Percentiles rank a stretch among this genome's conserved stretches.
Conservation (phyloP, 2,888 invertebrate species). For the Amphipyra berbera region DNA sequence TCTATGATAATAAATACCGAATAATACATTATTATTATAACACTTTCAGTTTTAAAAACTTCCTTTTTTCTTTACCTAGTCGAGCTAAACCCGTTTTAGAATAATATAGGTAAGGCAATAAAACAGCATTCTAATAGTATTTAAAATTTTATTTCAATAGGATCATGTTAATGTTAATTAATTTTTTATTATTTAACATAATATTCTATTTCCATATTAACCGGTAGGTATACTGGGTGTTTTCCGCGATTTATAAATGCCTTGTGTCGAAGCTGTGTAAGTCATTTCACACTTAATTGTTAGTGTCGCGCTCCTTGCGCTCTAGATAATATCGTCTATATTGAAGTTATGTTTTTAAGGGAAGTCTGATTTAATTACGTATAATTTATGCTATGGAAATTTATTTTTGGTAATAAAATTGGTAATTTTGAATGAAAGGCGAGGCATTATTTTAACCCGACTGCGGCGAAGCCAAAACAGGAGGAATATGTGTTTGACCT, state of each 20-base stretch:
- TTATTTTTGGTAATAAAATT: too few relatives aligned
- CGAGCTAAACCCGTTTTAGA: conserved; percentile 12
- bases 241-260: conserved; percentile 4
- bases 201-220: not conserved
- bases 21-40: conserved; percentile 1
- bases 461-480: too few relatives aligned
- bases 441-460: too few relatives aligned
- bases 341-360: too few relatives aligned
- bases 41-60: conserved; percentile 1
- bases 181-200: not conserved
- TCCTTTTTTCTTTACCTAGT: not conserved
- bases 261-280: not conserved
- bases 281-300: not conserved
- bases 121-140: not conserved
- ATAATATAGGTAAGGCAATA: conserved; percentile 1
- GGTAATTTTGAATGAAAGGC: too few relatives aligned
- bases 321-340: too few relatives aligned
- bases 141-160: not conserved
- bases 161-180: conserved; percentile 1
- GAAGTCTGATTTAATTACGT: too few relatives aligned
- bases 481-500: too few relatives aligned
- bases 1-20: conserved; percentile 8
- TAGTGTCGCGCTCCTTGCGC: too few relatives aligned
- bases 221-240: not conserved
- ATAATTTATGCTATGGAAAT: too few relatives aligned